Evolutionary conservation across 2,113 vertebrate genomes (phyloP), one percentile per base, ranked within the genome.

Genomic region (Tyto alba): DNA sequence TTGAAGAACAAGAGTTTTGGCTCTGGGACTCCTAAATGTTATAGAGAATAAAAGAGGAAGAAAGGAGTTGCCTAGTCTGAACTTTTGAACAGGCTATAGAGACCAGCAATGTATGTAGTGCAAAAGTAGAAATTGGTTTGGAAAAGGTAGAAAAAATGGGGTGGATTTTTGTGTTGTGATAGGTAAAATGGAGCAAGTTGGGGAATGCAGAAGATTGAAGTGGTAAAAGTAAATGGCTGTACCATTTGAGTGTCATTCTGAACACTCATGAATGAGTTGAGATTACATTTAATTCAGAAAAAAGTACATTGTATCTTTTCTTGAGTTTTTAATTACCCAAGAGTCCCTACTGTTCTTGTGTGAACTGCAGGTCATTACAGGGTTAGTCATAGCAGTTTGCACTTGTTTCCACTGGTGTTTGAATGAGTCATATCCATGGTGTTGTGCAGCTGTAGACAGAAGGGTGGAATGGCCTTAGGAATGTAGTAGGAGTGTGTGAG

Each of bases 341-440:
- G 71, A 64, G 36, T 69, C n/a, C 41, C 55, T 59, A 3, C 38
- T 67, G 59, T 62, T 94, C 63, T 47, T 74, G 26, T 75, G 80
- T 89, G 84, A 87, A 34, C 48, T 94, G 52, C 69, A 55, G 93
- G 94, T 91, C 94, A 79, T 92, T 66, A 52, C 7, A 1, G n/a
- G 52, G 50, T 93, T 95, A 90, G 90, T 96, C 93, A 94, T 32
- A 75, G 87, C 62, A 82, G 66, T 92, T 89, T 89, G 87, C 87
- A 60, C 93, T 94, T 95, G 87, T 96, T 97, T 89, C 94, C 89
- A 93, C 94, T 94, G 74, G 84, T 95, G 87, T 60, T 81, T 41
- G 36, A 30, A 21, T 96, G 94, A 97, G 60, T 97, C 96, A 96
- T 16, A 57, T 56, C 69, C 89, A 10, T 32, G 57, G 66, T 64